Conservation (phyloP, 2,888 invertebrate species). For the Cabera pusaria region DNA sequence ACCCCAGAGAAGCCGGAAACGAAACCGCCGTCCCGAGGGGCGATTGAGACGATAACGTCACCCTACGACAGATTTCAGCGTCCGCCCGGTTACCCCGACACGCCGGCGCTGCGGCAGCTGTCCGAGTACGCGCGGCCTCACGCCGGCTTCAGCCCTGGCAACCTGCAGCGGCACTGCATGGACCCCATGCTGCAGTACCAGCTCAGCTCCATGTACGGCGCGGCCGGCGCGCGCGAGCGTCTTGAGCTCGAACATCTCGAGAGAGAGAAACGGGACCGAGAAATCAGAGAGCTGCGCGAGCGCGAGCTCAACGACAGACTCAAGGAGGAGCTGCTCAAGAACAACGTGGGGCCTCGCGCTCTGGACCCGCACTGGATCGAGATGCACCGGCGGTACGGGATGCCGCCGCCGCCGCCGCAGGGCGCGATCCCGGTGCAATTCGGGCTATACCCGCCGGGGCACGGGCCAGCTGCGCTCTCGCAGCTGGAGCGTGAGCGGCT, state of each 20-base stretch:
- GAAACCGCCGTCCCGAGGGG: constrained; percentile 91
- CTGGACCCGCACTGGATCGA: constrained; percentile 94
- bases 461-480: constrained; percentile 86
- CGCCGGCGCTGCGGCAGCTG: constrained; percentile 95
- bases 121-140: constrained; percentile 97
- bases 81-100: constrained; percentile 90
- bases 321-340: constrained; percentile 94
- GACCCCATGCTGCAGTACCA: constrained; percentile 94
- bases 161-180: constrained; percentile 87
- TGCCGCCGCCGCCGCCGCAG: constrained; percentile 85
- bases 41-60: constrained; percentile 88
- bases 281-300: constrained; percentile 90
- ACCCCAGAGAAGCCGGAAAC: constrained; percentile 92
- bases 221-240: constrained; percentile 85
- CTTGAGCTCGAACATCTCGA: constrained; percentile 87
- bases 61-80: constrained; percentile 89
- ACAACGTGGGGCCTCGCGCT: constrained; percentile 85
- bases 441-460: constrained; percentile 89
- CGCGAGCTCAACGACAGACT: constrained; percentile 92
- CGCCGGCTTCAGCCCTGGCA: constrained; percentile 90
- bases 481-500: constrained; percentile 94
- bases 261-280: constrained; percentile 88
- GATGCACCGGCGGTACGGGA: constrained; percentile 91
- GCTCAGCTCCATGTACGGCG: constrained; percentile 89
- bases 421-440: constrained; percentile 88